Evolutionary conservation across 2,797 vertebrate species (phyloP).

Genomic region (Vultur gryphus): DNA sequence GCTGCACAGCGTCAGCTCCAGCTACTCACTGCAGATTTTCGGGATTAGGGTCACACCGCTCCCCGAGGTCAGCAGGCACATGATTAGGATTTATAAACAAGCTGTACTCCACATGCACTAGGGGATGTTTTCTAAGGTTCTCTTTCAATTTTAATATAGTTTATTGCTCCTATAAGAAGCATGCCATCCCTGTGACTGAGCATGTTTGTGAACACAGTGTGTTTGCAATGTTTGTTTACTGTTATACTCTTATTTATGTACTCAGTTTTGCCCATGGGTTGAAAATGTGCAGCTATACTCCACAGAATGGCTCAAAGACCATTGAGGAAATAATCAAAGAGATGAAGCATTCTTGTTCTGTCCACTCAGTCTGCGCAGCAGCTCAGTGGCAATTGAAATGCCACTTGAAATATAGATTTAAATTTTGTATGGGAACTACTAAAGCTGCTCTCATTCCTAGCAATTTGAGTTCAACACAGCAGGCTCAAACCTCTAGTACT

Average conservation of each 20-base stretch:
- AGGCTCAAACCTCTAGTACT: not conserved
- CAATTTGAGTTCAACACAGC: not conserved
- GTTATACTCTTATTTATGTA: not conserved
- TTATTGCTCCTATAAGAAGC: not conserved
- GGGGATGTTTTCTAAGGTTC: not conserved
- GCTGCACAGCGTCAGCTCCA: not conserved
- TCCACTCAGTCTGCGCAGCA: not conserved
- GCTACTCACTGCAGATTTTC: not conserved
- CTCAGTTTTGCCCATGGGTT: not conserved
- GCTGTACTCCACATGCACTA: not conserved
- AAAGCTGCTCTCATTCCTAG: not conserved
- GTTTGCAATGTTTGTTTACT: not conserved
- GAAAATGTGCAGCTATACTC: not conserved
- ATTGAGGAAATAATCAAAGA: not conserved
- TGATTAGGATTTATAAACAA: not conserved
- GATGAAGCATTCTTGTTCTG: not conserved
- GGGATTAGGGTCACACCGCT: not conserved
- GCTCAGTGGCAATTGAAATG: not conserved
- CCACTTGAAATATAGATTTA: not conserved
- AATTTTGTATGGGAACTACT: not conserved
- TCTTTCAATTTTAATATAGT: not conserved
- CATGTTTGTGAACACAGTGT: not conserved
- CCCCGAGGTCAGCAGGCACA: fast-evolving
- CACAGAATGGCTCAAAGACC: not conserved
- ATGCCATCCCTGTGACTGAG: not conserved